A percentile compares a stretch with the other conserved stretches of the same genome.
Evolutionary conservation across 1,140 invertebrate genomes (phyloP).

Genomic region (Amphibalanus amphitrite): DNA sequence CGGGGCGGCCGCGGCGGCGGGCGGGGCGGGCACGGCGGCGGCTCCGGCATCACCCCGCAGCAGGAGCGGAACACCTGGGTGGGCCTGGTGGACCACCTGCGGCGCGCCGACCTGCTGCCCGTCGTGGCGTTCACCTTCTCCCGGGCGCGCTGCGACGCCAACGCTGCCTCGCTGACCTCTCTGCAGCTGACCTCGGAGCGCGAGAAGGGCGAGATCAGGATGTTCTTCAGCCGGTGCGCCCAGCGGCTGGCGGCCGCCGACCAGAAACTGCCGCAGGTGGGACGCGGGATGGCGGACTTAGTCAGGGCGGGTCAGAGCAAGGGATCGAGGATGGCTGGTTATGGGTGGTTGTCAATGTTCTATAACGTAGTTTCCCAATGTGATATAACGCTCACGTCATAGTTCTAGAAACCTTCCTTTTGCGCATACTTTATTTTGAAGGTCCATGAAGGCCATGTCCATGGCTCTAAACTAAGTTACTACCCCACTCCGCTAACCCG

Average conservation of each 20-base stretch:
- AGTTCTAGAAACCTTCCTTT: no score
- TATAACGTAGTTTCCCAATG: no score
- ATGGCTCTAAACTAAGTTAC: no score
- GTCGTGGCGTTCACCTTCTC: constrained; percentile 90
- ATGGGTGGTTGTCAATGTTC: no score
- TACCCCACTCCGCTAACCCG: no score
- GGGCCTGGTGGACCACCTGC: constrained; percentile 59
- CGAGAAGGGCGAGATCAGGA: constrained; percentile 64
- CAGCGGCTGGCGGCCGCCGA: constrained; percentile 68
- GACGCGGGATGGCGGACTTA: not conserved
- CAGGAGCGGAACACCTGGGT: constrained; percentile 73
- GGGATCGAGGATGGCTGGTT: no score
- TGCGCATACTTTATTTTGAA: no score
- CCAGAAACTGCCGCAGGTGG: constrained; percentile 70
- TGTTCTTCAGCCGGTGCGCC: constrained; percentile 69
- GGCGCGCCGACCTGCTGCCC: constrained; percentile 64
- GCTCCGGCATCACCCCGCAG: constrained; percentile 18
- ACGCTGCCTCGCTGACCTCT: constrained; percentile 46
- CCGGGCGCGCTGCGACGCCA: constrained; percentile 66
- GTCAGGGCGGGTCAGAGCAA: no score
- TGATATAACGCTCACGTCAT: no score
- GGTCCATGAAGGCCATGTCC: no score
- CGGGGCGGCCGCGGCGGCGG: constrained; percentile 11
- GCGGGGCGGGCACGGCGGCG: not conserved
- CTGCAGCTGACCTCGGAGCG: constrained; percentile 61